These are phyloP conservation scores for Triplophysa dalaica DNA, from an alignment of 2,113 vertebrate species.

Conservation along the genomic window DNA sequence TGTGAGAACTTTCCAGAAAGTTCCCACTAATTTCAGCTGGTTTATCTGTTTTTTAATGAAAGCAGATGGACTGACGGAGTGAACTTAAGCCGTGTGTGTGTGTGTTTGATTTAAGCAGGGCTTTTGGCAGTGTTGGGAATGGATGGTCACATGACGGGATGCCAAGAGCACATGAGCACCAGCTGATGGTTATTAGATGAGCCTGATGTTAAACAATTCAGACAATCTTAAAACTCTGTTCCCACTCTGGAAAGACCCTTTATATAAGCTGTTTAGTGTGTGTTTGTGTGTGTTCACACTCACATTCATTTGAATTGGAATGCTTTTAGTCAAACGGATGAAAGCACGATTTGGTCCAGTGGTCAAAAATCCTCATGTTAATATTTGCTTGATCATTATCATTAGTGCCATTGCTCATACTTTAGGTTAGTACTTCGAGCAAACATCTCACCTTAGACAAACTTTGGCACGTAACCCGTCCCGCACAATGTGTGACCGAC, in stretches of 20 bases:
- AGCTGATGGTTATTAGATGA: slow-evolving; percentile 82
- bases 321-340: too few species aligned
- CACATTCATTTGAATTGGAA: neutral
- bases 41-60: neutral
- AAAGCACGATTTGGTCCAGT: too few species aligned
- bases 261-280: neutral
- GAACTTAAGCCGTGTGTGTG: neutral
- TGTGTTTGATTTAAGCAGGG: neutral
- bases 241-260: neutral
- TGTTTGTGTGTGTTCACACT: neutral
- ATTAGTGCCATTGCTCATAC: too few species aligned
- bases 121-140: slow-evolving; percentile 55
- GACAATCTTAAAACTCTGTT: neutral
- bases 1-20: neutral
- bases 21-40: neutral
- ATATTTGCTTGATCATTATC: too few species aligned
- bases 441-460: too few species aligned
- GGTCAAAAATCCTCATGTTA: too few species aligned
- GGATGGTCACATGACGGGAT: slow-evolving; percentile 73
- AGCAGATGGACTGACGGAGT: neutral
- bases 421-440: too few species aligned
- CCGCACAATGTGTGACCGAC: too few species aligned
- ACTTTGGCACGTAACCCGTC: too few species aligned
- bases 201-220: slow-evolving; percentile 6
- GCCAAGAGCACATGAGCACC: slow-evolving; percentile 78